phyloP scores from a whole-genome alignment of 2,797 vertebrate species.

The Sebastes nivosus region DNA sequence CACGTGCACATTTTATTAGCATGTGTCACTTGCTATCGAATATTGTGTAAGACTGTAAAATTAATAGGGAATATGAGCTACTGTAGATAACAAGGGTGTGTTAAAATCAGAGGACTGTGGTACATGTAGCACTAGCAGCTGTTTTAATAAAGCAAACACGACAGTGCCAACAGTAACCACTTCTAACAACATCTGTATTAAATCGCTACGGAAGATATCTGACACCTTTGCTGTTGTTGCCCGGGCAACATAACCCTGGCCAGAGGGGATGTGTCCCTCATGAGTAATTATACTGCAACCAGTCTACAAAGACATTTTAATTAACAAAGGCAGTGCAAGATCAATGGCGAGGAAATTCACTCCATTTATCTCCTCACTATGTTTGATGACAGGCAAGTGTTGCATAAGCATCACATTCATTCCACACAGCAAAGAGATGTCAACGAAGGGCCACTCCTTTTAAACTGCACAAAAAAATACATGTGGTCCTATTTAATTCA shows the following conservation, averaged over 20 bases:
- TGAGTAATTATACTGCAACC: conserved; percentile 65
- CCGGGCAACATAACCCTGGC: conserved; percentile 50
- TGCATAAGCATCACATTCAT: conserved; percentile 36
- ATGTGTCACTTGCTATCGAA: neutral
- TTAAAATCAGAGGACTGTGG: conserved; percentile 21
- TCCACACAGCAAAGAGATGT: conserved; percentile 23
- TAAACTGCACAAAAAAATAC: conserved; percentile 15
- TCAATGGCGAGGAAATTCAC: conserved; percentile 52
- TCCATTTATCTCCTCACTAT: conserved; percentile 46
- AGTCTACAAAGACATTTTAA: conserved; percentile 67
- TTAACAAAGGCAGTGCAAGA: conserved; percentile 54
- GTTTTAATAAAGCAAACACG: conserved; percentile 29
- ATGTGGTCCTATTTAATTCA: conserved; percentile 17
- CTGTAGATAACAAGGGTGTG: neutral
- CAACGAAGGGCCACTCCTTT: conserved; percentile 5
- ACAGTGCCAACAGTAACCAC: conserved; percentile 4
- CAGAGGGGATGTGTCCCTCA: conserved; percentile 55
- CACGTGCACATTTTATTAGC: neutral
- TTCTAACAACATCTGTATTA: conserved; percentile 39
- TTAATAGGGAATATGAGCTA: conserved; percentile 12
- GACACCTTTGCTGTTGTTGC: conserved; percentile 64
- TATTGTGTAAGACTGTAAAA: neutral
- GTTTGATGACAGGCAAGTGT: conserved; percentile 43
- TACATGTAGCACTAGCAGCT: conserved; percentile 19
- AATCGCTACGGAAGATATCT: conserved; percentile 45